Evolutionary conservation across 1,140 invertebrate species (phyloP), one percentile per base, ranked within the genome.

Genomic region (Drosophila murphyi): DNA sequence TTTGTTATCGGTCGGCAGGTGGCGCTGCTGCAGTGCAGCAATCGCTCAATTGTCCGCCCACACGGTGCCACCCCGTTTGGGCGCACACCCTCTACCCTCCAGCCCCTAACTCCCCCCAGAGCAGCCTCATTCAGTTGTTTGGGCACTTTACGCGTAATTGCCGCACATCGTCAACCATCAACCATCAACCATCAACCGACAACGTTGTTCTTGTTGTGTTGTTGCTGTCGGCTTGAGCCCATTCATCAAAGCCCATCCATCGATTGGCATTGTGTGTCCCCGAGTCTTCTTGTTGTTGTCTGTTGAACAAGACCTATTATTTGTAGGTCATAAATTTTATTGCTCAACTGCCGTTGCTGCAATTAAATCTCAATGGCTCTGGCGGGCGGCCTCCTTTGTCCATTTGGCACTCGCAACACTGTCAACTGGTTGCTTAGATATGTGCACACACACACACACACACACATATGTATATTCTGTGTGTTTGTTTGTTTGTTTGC

Each of bases 241-340:
- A 86, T 86, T 87, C 83, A 87, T 87, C 83, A 87, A 87, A 87
- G 83, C 65, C 43, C 59, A 59, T 74, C 57, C 56, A 55, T 74
- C 72, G 83, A 88, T 82, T 87, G 82, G 69, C 59, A 39, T 37
- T 59, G 50, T 39, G 41, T 63, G 5, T 55, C 8, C 5, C 8
- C 41, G 12, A 43, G 32, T 45, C 55, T 10, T 39, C 35, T 7
- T 32, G 32, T 35, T 37, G 29, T 48, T 37, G 56, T 41, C 50
- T 52, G 73, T 71, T 71, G 57, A 72, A 78, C 74, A 74, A 80
- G 83, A 83, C 79, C 89, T 81, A 91, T 91, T 91, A 91, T 91
- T 91, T 91, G 89, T 91, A 91, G 85, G 89, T 89, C 89, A 91
- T 91, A 91, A 91, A 91, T 91, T 91, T 91, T 91, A 91, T 91